Percentiles rank a stretch among this genome's conserved stretches.
phyloP scores from a whole-genome alignment of 2,113 vertebrate genomes.

The Thryonomys swinderianus region DNA sequence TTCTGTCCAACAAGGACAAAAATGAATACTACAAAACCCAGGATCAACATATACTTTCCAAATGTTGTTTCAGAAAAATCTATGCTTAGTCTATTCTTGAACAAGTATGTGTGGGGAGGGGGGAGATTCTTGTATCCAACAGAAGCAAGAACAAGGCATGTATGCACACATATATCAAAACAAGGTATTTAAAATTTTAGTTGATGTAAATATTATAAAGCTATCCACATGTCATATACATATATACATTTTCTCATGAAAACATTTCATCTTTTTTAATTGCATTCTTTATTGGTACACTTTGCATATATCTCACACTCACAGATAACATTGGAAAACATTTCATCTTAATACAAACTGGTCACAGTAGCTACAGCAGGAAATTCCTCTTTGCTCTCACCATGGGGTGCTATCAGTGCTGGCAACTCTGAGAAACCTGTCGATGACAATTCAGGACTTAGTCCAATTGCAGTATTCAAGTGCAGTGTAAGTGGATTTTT shows the following conservation, averaged over 20 bases:
- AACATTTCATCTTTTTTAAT: constrained; percentile 86
- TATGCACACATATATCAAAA: constrained; percentile 17
- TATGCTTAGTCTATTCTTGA: constrained; percentile 63
- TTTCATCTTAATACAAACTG: constrained; percentile 85
- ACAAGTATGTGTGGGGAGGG: constrained; percentile 69
- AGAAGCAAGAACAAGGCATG: constrained; percentile 73
- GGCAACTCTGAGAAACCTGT: constrained; percentile 83
- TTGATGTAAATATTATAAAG: neutral
- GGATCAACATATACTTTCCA: constrained; percentile 26
- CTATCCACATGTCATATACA: neutral
- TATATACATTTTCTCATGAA: constrained; percentile 77
- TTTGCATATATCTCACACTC: too few species aligned
- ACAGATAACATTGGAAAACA: too few species aligned
- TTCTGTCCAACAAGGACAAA: constrained; percentile 41
- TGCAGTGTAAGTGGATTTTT: constrained; percentile 19
- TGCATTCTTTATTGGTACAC: too few species aligned
- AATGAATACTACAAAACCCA: neutral
- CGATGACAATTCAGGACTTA: constrained; percentile 81
- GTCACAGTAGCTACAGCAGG: constrained; percentile 83
- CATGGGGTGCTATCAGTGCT: constrained; percentile 82
- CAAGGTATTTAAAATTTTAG: constrained; percentile 26
- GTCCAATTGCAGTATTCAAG: constrained; percentile 74
- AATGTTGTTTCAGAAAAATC: constrained; percentile 49
- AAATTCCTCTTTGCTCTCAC: constrained; percentile 85
- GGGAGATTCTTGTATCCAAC: constrained; percentile 57